A percentile compares a stretch with the other conserved stretches of the same genome.
Evolutionary conservation across 92 coral and sea anemone genomes (phyloP).

Genomic region (Galaxea fascicularis): DNA sequence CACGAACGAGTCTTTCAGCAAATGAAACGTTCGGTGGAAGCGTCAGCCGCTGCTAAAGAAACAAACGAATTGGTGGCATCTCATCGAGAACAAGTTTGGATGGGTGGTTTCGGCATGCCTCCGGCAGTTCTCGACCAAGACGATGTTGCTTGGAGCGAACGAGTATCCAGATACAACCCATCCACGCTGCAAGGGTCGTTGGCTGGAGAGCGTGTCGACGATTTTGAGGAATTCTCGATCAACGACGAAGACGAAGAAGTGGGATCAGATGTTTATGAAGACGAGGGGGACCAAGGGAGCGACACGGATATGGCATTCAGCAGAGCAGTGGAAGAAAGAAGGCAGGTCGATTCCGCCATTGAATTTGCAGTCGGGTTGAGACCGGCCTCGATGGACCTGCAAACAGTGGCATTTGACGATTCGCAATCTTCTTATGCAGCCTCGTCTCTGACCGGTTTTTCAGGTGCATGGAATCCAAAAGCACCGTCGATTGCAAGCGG

Average conservation of each 20-base stretch:
- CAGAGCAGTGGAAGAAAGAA: no score
- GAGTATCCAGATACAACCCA: background rate
- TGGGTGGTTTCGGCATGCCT: background rate
- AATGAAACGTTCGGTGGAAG: background rate
- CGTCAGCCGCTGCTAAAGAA: background rate
- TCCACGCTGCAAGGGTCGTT: background rate
- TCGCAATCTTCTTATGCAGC: conserved; percentile 3
- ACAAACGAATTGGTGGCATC: background rate
- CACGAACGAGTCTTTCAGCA: background rate
- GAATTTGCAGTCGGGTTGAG: no score
- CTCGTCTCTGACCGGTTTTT: background rate
- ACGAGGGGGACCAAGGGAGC: background rate
- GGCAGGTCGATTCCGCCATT: no score
- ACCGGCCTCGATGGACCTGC: background rate
- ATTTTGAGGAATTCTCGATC: background rate
- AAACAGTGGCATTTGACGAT: background rate
- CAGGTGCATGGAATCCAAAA: no score
- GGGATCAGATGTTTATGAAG: background rate
- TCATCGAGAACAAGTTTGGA: background rate
- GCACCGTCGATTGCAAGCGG: no score
- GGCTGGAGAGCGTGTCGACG: background rate
- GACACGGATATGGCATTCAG: no score
- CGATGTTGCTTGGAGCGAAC: background rate
- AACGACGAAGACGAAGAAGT: conserved; percentile 1
- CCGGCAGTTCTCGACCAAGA: background rate